phyloP scores from a whole-genome alignment of 2,797 vertebrate species.

The Sitta carolinensis region DNA sequence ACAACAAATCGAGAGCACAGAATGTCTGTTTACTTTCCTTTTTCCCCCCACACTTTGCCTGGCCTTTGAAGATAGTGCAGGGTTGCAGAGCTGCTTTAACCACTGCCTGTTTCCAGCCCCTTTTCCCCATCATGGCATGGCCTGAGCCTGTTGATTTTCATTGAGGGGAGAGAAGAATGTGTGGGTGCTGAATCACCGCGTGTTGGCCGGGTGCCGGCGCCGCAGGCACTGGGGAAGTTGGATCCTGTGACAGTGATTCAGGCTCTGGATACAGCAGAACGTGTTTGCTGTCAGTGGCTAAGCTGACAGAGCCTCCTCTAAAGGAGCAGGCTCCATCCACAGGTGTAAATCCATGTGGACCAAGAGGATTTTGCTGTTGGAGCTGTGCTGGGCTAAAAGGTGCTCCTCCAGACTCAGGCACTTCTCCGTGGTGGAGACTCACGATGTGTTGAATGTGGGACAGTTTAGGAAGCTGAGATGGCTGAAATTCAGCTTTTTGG shows the following conservation, averaged over 20 bases:
- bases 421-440: accelerated
- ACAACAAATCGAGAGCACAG: not conserved
- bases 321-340: not conserved
- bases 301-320: not conserved
- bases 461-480: not conserved
- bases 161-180: not conserved
- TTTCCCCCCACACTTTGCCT: not conserved
- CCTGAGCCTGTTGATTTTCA: not conserved
- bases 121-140: not conserved
- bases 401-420: not conserved
- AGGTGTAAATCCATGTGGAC: not conserved
- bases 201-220: not conserved
- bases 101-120: not conserved
- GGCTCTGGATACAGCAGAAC: not conserved
- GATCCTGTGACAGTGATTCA: constrained; percentile 43
- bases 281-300: not conserved
- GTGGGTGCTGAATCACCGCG: constrained; percentile 15
- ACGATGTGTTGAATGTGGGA: accelerated
- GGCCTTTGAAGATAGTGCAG: not conserved
- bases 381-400: accelerated
- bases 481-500: not conserved
- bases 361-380: not conserved
- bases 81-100: not conserved
- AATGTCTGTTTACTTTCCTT: not conserved
- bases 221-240: not conserved